phyloP scores from a whole-genome alignment of 2,113 vertebrate species.

The Sturnus vulgaris region DNA sequence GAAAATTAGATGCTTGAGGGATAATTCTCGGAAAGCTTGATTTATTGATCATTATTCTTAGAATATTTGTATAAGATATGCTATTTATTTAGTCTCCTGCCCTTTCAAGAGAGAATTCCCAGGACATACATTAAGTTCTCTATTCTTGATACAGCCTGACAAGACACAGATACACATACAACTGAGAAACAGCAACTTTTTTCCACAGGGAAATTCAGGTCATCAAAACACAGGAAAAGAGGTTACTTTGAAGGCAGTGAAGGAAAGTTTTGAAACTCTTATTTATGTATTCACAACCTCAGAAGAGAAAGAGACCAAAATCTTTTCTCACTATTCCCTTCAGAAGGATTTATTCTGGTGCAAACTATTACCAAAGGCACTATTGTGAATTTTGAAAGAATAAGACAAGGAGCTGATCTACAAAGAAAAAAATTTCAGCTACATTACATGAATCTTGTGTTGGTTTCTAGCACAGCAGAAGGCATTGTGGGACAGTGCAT shows the following conservation, averaged over 20 bases:
- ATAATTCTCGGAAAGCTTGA: neutral
- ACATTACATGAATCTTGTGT: neutral
- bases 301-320: neutral
- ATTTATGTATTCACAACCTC: neutral
- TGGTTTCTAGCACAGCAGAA: neutral
- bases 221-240: neutral
- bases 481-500: neutral
- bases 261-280: neutral
- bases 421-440: neutral
- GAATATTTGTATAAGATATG: neutral
- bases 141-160: neutral
- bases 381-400: fast-evolving
- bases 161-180: neutral
- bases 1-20: neutral
- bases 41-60: neutral
- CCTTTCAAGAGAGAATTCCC: neutral
- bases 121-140: neutral
- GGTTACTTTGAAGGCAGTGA: neutral
- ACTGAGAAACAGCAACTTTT: neutral
- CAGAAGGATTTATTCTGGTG: neutral
- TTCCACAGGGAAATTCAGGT: neutral
- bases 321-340: neutral
- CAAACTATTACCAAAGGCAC: neutral
- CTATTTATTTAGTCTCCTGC: neutral
- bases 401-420: neutral